Evolutionary conservation across 2,888 invertebrate species (phyloP).

Genomic region (Enchytraeus crypticus): DNA sequence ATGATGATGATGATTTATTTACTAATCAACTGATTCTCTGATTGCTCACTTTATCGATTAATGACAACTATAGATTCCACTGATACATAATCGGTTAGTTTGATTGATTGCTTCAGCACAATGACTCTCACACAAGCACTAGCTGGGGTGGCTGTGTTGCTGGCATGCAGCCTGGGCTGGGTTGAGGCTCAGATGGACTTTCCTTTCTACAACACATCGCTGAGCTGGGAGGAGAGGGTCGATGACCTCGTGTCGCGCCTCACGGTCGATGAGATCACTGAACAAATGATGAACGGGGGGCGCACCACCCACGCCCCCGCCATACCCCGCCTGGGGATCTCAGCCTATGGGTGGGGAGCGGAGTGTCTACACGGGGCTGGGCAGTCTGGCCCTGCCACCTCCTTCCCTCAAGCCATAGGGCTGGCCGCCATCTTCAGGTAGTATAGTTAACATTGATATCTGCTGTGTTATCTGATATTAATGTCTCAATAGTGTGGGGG

Average conservation of each 20-base stretch:
- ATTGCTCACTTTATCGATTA: no score
- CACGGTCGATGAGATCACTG: slow-evolving; percentile 35
- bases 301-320: slow-evolving; percentile 34
- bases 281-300: slow-evolving; percentile 31
- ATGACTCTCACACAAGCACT: no score
- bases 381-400: slow-evolving; percentile 33
- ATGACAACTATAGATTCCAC: no score
- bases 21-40: no score
- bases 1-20: no score
- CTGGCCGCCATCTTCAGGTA: slow-evolving; percentile 43
- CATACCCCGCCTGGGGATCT: slow-evolving; percentile 36
- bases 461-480: no score
- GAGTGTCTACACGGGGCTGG: slow-evolving; percentile 42
- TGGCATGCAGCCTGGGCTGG: no score
- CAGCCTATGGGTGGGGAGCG: slow-evolving; percentile 40
- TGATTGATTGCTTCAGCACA: no score
- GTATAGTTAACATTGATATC: background rate
- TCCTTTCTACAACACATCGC: slow-evolving; percentile 36
- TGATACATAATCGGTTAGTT: no score
- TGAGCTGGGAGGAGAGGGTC: slow-evolving; percentile 37
- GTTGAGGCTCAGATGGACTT: no score
- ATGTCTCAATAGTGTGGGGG: no score
- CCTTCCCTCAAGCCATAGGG: slow-evolving; percentile 37
- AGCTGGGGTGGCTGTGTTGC: no score
- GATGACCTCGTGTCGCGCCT: slow-evolving; percentile 36